Evolutionary conservation across 35 echinoderm and acorn worm species (phyloP).

Genomic region (Stichopus chloronotus): DNA sequence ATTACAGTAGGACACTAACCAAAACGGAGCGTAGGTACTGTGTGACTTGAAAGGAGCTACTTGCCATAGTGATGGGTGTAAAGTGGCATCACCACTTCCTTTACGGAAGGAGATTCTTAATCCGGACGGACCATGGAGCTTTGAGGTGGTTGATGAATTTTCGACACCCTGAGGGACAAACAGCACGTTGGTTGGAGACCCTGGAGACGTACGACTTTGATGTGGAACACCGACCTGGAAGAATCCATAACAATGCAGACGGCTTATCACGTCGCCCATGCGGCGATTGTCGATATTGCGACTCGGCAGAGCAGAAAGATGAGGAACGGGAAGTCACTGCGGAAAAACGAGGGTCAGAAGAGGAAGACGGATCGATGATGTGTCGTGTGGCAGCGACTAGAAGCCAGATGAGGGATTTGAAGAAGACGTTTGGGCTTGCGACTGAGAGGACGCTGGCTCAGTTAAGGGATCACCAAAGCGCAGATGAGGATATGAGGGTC

Average conservation of each 20-base stretch:
- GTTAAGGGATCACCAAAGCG: too few species aligned
- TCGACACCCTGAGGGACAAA: background rate
- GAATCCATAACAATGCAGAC: background rate
- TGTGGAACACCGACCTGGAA: constrained; percentile 67
- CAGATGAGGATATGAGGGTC: too few species aligned
- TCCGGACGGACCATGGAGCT: constrained; percentile 66
- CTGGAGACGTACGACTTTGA: constrained; percentile 45
- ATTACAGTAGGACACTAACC: background rate
- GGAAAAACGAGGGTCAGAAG: background rate
- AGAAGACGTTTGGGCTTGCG: too few species aligned
- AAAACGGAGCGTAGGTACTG: background rate
- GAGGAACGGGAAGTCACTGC: background rate
- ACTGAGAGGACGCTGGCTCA: too few species aligned
- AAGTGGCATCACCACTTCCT: constrained; percentile 74
- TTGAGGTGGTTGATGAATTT: constrained; percentile 71
- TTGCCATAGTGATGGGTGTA: constrained; percentile 32
- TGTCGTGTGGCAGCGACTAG: too few species aligned
- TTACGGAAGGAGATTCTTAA: constrained; percentile 55
- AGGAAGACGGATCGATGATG: too few species aligned
- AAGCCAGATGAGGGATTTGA: background rate
- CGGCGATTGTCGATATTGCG: background rate
- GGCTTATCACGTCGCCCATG: constrained; percentile 43
- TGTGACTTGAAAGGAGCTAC: constrained; percentile 61
- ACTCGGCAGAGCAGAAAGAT: background rate
- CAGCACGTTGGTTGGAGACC: constrained; percentile 28